These are phyloP conservation scores for Vanacampus margaritifer DNA, from an alignment of 2,113 vertebrate species.

Conservation along the genomic window DNA sequence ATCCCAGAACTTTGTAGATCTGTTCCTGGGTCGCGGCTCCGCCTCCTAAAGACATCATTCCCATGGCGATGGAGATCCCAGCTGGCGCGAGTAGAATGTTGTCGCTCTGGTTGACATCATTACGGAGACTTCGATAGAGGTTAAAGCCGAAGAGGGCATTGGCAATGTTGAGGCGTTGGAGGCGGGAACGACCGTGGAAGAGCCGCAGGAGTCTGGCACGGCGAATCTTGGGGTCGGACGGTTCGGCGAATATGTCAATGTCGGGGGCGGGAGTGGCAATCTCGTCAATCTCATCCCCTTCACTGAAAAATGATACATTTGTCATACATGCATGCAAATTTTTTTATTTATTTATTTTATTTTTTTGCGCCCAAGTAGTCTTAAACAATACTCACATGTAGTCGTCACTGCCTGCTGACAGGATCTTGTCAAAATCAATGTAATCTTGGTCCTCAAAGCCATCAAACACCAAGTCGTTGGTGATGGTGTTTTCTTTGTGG, in stretches of 20 bases:
- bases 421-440: slow-evolving; percentile 83
- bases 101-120: slow-evolving; percentile 74
- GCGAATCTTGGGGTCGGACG: slow-evolving; percentile 72
- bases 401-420: slow-evolving; percentile 80
- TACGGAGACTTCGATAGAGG: slow-evolving; percentile 84
- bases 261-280: slow-evolving; percentile 70
- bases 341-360: too few species aligned
- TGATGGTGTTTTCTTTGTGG: slow-evolving; percentile 91
- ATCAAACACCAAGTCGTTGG: slow-evolving; percentile 82
- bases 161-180: slow-evolving; percentile 88
- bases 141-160: slow-evolving; percentile 88
- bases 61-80: slow-evolving; percentile 93
- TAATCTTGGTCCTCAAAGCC: slow-evolving; percentile 85
- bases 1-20: slow-evolving; percentile 80
- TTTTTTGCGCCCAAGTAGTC: neutral
- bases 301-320: slow-evolving; percentile 43
- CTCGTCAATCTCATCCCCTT: slow-evolving; percentile 80
- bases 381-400: slow-evolving; percentile 52
- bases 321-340: neutral
- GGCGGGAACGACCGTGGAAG: slow-evolving; percentile 86
- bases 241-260: slow-evolving; percentile 76
- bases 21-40: slow-evolving; percentile 77
- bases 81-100: slow-evolving; percentile 92
- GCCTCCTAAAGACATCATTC: slow-evolving; percentile 87
- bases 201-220: slow-evolving; percentile 81